Evolutionary conservation across 1,140 invertebrate species (phyloP).

Genomic region (Sarcophaga peregrina): DNA sequence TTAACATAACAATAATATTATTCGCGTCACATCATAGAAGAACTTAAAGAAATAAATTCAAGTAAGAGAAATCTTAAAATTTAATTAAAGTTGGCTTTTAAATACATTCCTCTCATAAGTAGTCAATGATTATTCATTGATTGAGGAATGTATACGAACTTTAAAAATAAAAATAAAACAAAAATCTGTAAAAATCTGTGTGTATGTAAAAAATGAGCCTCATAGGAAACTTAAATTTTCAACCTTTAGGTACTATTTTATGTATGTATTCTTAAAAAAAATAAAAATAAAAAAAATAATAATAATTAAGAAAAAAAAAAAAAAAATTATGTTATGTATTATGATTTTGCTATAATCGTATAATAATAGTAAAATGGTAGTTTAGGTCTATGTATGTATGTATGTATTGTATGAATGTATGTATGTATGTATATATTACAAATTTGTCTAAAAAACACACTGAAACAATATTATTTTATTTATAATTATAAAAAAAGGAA

Average conservation of each 20-base stretch:
- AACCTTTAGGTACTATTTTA: slow-evolving; percentile 55
- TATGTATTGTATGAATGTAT: neutral
- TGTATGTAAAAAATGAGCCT: slow-evolving; percentile 58
- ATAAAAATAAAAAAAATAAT: slow-evolving; percentile 22
- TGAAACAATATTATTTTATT: neutral
- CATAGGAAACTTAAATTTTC: slow-evolving; percentile 66
- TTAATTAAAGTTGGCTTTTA: neutral
- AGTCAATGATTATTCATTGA: slow-evolving; percentile 8
- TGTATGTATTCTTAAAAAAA: slow-evolving; percentile 20
- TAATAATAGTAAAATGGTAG: slow-evolving; percentile 27
- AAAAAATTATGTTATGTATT: no score
- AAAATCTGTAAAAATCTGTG: slow-evolving; percentile 31
- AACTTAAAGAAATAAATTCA: slow-evolving; percentile 25
- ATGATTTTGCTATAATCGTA: neutral
- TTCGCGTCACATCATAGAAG: no score
- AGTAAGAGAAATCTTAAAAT: slow-evolving; percentile 20
- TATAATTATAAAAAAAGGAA: slow-evolving; percentile 1
- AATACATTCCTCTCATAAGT: no score
- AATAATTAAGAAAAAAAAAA: neutral
- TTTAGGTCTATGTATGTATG: slow-evolving; percentile 29
- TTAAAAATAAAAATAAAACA: slow-evolving; percentile 47
- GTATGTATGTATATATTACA: slow-evolving; percentile 26
- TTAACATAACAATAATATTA: no score
- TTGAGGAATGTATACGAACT: slow-evolving; percentile 20
- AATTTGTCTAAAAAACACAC: slow-evolving; percentile 32